Evolutionary conservation across 1,140 invertebrate species (phyloP).

Genomic region (Cotesia vestalis): DNA sequence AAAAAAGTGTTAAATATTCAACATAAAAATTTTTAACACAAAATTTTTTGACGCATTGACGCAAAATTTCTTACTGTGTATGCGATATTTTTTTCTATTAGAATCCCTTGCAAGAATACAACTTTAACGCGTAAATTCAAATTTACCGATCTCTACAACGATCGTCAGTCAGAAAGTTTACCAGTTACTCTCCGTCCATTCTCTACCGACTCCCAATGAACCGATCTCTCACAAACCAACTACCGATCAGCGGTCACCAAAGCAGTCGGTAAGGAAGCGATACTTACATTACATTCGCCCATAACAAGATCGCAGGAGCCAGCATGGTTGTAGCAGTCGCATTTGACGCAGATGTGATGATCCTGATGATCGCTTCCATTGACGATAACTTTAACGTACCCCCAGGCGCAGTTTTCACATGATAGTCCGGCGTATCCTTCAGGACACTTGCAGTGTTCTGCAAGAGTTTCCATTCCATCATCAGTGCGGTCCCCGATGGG

Average conservation of each 20-base stretch:
- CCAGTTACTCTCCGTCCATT: too few relatives aligned
- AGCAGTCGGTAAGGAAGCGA: constrained; percentile 15
- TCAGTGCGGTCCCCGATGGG: constrained; percentile 48
- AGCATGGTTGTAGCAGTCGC: constrained; percentile 90
- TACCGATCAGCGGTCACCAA: too few relatives aligned
- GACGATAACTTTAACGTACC: constrained; percentile 80
- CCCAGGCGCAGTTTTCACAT: constrained; percentile 86
- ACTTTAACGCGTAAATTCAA: too few relatives aligned
- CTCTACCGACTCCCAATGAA: too few relatives aligned
- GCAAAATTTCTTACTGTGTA: too few relatives aligned
- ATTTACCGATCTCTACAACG: neutral
- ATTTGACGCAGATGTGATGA: constrained; percentile 80
- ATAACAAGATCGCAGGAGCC: constrained; percentile 81
- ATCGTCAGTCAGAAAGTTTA: neutral
- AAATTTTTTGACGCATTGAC: too few relatives aligned
- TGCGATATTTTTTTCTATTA: too few relatives aligned
- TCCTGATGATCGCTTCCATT: constrained; percentile 66
- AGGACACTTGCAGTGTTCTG: constrained; percentile 75
- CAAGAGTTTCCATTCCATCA: constrained; percentile 55
- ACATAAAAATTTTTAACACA: too few relatives aligned
- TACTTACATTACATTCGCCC: constrained; percentile 76
- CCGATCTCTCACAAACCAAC: too few relatives aligned
- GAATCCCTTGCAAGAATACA: too few relatives aligned
- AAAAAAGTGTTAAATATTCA: too few relatives aligned
- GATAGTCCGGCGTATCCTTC: constrained; percentile 78